These are phyloP conservation scores for Amphipoea oculea DNA, from an alignment of 2,888 invertebrate genomes.

Conservation along the genomic window DNA sequence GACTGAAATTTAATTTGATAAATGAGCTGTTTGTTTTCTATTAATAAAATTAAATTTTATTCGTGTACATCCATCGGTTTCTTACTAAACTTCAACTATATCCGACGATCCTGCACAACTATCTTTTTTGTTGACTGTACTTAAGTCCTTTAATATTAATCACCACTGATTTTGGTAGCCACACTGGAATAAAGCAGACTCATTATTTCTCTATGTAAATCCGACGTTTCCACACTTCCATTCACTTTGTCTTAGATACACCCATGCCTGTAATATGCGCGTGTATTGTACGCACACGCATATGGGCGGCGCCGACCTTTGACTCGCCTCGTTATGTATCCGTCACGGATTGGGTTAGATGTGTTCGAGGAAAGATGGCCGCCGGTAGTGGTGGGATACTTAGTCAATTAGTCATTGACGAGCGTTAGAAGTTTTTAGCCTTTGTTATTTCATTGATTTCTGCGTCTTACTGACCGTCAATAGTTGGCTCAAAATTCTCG, in stretches of 20 bases:
- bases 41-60: too few relatives aligned
- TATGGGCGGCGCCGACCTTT: slow-evolving; percentile 55
- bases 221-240: background rate
- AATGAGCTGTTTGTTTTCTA: too few relatives aligned
- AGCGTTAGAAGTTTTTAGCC: background rate
- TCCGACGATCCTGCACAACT: too few relatives aligned
- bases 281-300: slow-evolving; percentile 32
- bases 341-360: slow-evolving; percentile 40
- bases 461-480: too few relatives aligned
- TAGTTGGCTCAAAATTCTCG: too few relatives aligned
- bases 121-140: too few relatives aligned
- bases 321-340: slow-evolving; percentile 34
- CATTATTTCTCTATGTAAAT: background rate
- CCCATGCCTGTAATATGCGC: background rate
- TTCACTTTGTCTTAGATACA: slow-evolving; percentile 3
- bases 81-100: too few relatives aligned
- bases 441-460: too few relatives aligned
- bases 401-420: background rate
- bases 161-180: background rate
- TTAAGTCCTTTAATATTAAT: background rate
- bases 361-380: slow-evolving; percentile 40
- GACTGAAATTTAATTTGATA: too few relatives aligned
- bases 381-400: slow-evolving; percentile 18
- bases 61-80: too few relatives aligned
- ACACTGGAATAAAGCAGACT: background rate